phyloP scores from a whole-genome alignment of 1,140 invertebrate species.

The Andricus grossulariae region DNA sequence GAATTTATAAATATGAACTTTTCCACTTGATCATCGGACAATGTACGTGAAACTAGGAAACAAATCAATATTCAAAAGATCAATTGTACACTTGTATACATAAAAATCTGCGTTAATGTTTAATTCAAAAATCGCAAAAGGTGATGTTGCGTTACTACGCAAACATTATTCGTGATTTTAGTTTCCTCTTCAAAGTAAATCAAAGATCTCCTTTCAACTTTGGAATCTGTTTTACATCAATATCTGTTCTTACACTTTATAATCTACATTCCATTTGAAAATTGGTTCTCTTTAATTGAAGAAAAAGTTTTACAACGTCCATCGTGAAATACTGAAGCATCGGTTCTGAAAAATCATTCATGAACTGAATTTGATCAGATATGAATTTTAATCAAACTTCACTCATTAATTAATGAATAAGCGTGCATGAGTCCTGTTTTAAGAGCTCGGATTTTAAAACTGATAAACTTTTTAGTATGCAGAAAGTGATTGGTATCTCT shows the following conservation, averaged over 20 bases:
- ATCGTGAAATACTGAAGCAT: background rate
- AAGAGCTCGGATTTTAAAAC: background rate
- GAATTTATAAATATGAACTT: background rate
- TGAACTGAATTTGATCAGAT: background rate
- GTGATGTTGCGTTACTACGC: background rate
- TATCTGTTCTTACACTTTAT: too few relatives aligned
- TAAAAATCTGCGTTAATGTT: background rate
- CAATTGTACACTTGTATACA: background rate
- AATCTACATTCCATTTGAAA: background rate
- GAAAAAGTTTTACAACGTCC: background rate
- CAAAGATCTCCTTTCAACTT: background rate
- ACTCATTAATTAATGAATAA: background rate
- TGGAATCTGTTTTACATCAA: background rate
- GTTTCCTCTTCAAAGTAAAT: background rate
- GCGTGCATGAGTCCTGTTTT: background rate
- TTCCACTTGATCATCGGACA: background rate
- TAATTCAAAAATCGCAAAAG: background rate
- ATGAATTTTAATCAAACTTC: background rate
- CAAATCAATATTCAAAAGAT: background rate
- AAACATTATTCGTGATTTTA: background rate
- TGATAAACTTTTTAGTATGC: slow-evolving; percentile 1
- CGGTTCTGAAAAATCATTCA: background rate
- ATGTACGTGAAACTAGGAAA: background rate
- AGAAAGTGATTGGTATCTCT: background rate
- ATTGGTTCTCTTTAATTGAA: background rate